Evolutionary conservation across 2,797 vertebrate genomes (phyloP).

Genomic region (Brotula barbata): DNA sequence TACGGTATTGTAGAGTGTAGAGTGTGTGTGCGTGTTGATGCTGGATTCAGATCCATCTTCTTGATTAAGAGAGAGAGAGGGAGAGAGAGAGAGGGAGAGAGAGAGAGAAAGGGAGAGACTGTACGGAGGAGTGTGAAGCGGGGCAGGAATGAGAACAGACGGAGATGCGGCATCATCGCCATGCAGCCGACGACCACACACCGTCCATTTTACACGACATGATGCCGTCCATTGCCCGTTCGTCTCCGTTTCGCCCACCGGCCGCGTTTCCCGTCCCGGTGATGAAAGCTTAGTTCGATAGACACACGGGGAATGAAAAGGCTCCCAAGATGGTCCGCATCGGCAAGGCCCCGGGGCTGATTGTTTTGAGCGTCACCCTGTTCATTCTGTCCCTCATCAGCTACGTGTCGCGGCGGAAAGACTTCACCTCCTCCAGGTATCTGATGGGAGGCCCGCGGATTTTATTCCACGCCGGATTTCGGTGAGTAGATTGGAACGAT

Average conservation of each 20-base stretch:
- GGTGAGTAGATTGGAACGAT: constrained; percentile 80
- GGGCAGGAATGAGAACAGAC: constrained; percentile 49
- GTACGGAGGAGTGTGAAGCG: constrained; percentile 39
- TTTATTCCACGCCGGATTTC: constrained; percentile 95
- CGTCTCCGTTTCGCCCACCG: constrained; percentile 8
- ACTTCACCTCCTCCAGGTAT: constrained; percentile 89
- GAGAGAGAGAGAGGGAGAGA: no score
- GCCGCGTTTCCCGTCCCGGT: constrained; percentile 20
- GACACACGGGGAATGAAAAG: constrained; percentile 67
- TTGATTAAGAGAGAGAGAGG: no score
- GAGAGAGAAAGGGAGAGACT: no score
- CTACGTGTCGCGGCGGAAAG: constrained; percentile 94
- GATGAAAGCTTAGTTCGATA: constrained; percentile 52
- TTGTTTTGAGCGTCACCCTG: constrained; percentile 93
- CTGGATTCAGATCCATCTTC: constrained; percentile 59
- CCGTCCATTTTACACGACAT: constrained; percentile 50
- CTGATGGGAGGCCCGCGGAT: constrained; percentile 89
- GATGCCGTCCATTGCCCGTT: constrained; percentile 33
- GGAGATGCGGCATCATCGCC: constrained; percentile 40
- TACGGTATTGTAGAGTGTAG: no score
- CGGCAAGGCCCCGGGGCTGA: constrained; percentile 91
- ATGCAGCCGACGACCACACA: constrained; percentile 50
- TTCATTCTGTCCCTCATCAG: constrained; percentile 96
- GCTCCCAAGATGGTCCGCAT: constrained; percentile 92
- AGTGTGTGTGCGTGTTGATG: constrained; percentile 28